Base-by-base conservation (phyloP, 2,113 vertebrate genomes). In the Uria lomvia region DNA sequence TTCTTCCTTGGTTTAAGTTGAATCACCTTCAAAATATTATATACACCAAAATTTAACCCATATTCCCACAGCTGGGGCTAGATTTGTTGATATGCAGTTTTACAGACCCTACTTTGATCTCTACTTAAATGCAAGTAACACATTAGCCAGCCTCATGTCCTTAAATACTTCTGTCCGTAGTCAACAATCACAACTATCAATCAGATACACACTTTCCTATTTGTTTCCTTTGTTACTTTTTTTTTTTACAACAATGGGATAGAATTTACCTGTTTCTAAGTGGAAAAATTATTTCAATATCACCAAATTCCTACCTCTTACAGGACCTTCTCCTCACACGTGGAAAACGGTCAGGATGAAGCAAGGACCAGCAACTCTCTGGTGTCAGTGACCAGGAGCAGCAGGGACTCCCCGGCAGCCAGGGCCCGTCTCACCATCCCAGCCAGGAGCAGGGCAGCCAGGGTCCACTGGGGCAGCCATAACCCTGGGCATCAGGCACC, bases 301-400 rank as follows among this genome's bases (percentile, higher is more conserved):
- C 53, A 36, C 26, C 47, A 26, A 20, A 12, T 59, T 59, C 20
- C 43, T 24, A 34, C 15, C 8, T 75, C n/a, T 20, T 59, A 20
- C 20, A 58, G 36, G 43, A 66, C 24, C 27, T 76, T 42, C 43
- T 40, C 38, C 26, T 68, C 36, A 49, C 9, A 5, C 15, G 30
- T 38, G n/a, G 21, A 66, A 49, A 50, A 50, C 8, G 20, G 10
- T 20, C 53, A 68, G 26, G 55, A 21, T 18, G 36, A 34, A 50
- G 19, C 17, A 49, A 34, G 30, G 18, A 20, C 22, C 26, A 11
- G 29, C 2, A 1, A 8, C 22, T 38, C n/a, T 22, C 29, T 40
- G 17, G 7, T 2, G 6, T 26, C 16, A 29, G 42, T 29, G n/a
- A 18, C 26, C 4, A 8, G 21, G 34, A 32, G 40, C 1, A 2